Percentiles rank a stretch among this genome's conserved stretches.
Conservation (phyloP, 2,888 invertebrate genomes). For the Acronicta psi region DNA sequence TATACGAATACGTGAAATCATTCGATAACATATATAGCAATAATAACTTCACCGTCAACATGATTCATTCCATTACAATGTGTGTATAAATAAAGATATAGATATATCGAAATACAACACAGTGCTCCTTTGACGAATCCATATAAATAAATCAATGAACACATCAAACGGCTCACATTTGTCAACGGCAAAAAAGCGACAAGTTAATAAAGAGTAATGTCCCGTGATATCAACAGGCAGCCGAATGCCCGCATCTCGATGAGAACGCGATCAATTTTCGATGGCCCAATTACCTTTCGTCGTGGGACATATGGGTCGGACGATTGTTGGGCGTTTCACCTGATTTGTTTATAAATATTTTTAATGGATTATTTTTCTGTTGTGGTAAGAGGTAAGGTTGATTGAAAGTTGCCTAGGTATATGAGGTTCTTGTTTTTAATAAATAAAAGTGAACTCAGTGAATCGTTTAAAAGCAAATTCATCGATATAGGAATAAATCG, state of each 20-base stretch:
- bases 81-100: slow-evolving; percentile 11
- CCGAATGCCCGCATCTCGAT: slow-evolving; percentile 74
- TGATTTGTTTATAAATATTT: slow-evolving; percentile 24
- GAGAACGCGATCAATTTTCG: slow-evolving; percentile 75
- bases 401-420: too few species aligned
- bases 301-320: slow-evolving; percentile 61
- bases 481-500: too few species aligned
- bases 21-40: neutral
- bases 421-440: too few species aligned
- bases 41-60: neutral
- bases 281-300: slow-evolving; percentile 77
- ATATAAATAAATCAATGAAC: slow-evolving; percentile 51
- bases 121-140: slow-evolving; percentile 41
- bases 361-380: neutral
- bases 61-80: slow-evolving; percentile 19
- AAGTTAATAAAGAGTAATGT: slow-evolving; percentile 61
- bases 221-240: slow-evolving; percentile 69
- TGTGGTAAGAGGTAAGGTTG: too few species aligned
- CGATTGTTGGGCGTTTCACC: slow-evolving; percentile 26
- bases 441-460: too few species aligned
- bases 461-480: too few species aligned
- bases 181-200: slow-evolving; percentile 48
- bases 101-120: too few species aligned
- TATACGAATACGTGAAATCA: too few species aligned
- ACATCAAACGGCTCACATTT: slow-evolving; percentile 46